Evolutionary conservation across 2,888 invertebrate genomes (phyloP), one percentile per base, ranked within the genome.

Genomic region (Amblyjoppa proteus): DNA sequence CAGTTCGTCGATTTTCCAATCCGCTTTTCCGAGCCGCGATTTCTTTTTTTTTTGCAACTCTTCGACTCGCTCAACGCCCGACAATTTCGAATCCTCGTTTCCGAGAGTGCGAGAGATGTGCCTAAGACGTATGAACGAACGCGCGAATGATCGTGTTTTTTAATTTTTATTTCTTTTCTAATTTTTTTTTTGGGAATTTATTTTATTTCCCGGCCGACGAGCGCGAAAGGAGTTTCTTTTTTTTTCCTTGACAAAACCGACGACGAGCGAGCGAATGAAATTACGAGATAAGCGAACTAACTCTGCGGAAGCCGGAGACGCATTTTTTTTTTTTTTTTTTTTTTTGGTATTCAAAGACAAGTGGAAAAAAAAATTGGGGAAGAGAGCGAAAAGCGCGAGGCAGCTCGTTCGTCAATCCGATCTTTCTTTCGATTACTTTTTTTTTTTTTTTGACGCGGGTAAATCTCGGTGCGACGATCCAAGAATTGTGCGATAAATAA

Each of bases 301-400:
- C 66, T 16, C 45, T 53, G 28, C 28, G 51, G 28, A 66, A 68
- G 64, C 25, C 25, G 56, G 56, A 75, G 74, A 68, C 28, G 73
- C 64, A 77, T 83, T 51, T 77, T 77, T 76, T 73, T 69, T 56
- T n/a, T 71, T 83, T 80, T 25, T 58, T 83, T 51, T 77, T 77
- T 71, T 83, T 80, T 25, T 58, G 3, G 25, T 58, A 28, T 25
- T 20, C 25, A 41, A 68, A 58, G 13, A 56, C 16, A 7, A 56
- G 68, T n/a, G 9, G 20, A 2, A 25, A 51, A 53, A 31, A 20
- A 11, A 49, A n/a, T 25, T 16, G 13, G 45, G 9, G 41, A 41
- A 79, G 66, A 56, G 66, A 31, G 49, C n/a, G 13, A 53, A 51
- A 45, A 56, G 34, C 7, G 71, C 34, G 34, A 80, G 45, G 70